Base-by-base conservation (phyloP, 2,113 vertebrate species). In the Campylorhamphus procurvoides region DNA sequence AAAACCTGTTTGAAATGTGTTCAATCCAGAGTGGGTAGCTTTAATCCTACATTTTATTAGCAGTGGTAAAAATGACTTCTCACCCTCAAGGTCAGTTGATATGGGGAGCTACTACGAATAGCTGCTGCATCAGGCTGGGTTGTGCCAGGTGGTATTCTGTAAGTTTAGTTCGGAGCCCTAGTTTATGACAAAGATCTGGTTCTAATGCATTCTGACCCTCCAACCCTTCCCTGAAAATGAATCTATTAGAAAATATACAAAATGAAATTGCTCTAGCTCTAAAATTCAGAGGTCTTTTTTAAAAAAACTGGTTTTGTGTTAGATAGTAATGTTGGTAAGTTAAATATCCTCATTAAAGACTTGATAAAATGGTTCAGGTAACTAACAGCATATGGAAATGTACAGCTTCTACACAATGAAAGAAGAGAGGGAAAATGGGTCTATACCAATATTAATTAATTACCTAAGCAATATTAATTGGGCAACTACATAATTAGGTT, bases 391-490 rank as follows among this genome's bases (percentile, higher is more conserved):
- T 31, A 67, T 93, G 78, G n/a, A 86, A 83, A 92, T 90, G n/a
- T 9, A 64, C 23, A 60, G 17, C 64, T 88, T 73, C 67, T 90
- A 72, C 28, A 86, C 40, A 89, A 44, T 68, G 47, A 72, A 90
- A 72, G 25, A 76, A 90, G 49, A 90, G 63, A 86, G 63, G 35
- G 28, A 86, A 90, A 86, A 90, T 59, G 17, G 5, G 20, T 89
- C 63, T 64, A 56, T 49, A 92, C 40, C 37, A 64, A 86, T 89
- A 95, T 68, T 91, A 96, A 95, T 94, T 95, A 95, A 93, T 89
- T 96, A 95, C 6, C 18, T 44, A 92, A 90, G 14, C 14, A 68
- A 72, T 73, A 22, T 89, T 96, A 93, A 92, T 92, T 94, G 93
- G 49, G 31, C 44, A 49, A 42, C 52, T 92, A 37, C 23, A 72